A percentile compares a stretch with the other conserved stretches of the same genome.
Conservation (phyloP, 1,140 invertebrate genomes). For the Panulirus ornatus region DNA sequence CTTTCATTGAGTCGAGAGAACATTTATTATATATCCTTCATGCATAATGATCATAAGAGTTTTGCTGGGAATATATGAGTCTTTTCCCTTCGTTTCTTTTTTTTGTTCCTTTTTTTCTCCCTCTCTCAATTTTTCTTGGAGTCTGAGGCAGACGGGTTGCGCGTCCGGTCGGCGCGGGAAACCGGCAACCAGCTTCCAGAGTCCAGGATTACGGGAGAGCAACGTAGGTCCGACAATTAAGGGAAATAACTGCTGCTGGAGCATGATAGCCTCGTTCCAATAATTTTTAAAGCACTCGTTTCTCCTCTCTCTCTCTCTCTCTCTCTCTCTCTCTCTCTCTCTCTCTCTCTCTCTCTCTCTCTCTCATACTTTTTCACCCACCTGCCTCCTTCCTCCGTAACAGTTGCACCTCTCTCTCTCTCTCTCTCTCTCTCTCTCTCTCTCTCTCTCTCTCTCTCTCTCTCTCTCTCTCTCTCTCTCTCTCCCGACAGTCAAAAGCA, state of each 20-base stretch:
- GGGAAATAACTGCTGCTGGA: conserved; percentile 43
- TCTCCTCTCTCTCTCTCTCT: conserved; percentile 36
- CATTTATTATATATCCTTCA: conserved; percentile 33
- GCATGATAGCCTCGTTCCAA: conserved; percentile 58
- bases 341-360: neutral
- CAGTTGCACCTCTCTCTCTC: conserved; percentile 1
- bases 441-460: neutral
- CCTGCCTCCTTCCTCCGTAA: too few species aligned
- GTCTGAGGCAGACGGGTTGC: too few species aligned
- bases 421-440: neutral
- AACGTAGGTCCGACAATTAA: conserved; percentile 43
- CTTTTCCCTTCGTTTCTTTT: neutral
- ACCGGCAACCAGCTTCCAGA: too few species aligned
- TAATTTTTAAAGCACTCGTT: conserved; percentile 55
- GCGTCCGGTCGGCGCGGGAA: conserved; percentile 3
- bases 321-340: conserved; percentile 2
- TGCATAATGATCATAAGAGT: conserved; percentile 33
- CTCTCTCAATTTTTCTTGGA: neutral
- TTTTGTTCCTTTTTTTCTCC: neutral
- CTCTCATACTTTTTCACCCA: too few species aligned
- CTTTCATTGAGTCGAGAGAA: conserved; percentile 31
- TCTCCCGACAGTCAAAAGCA: conserved; percentile 39
- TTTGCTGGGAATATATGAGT: neutral
- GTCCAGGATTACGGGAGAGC: conserved; percentile 8
- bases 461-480: conserved; percentile 12